A percentile compares a stretch with the other conserved stretches of the same genome.
phyloP scores from a whole-genome alignment of 1,140 invertebrate genomes.

The Zaprionus capensis region DNA sequence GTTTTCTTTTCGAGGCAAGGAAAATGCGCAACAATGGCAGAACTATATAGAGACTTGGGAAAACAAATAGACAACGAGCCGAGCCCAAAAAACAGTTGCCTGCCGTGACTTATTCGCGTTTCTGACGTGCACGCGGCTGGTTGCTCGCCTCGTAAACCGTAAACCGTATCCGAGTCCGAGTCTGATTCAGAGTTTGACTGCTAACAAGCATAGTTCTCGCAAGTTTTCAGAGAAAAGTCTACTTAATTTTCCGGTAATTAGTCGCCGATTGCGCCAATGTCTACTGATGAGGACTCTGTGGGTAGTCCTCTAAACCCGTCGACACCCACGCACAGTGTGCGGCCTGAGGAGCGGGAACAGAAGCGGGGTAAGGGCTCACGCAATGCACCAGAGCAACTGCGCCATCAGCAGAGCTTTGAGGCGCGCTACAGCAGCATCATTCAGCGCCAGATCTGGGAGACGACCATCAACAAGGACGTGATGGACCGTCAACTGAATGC shows the following conservation, averaged over 20 bases:
- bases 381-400: conserved; percentile 51
- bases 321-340: conserved; percentile 37
- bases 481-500: conserved; percentile 73
- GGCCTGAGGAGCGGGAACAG: conserved; percentile 20
- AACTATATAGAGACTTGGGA: conserved; percentile 42
- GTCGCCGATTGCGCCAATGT: conserved; percentile 46
- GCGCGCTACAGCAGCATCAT: conserved; percentile 76
- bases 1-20: conserved; percentile 39
- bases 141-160: conserved; percentile 27
- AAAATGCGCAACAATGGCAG: conserved; percentile 73
- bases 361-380: conserved; percentile 37
- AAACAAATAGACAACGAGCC: conserved; percentile 43
- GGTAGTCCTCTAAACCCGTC: conserved; percentile 63
- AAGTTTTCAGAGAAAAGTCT: conserved; percentile 5
- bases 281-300: conserved; percentile 65
- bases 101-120: conserved; percentile 80
- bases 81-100: conserved; percentile 28
- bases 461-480: conserved; percentile 75
- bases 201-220: conserved; percentile 57
- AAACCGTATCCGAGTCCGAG: neutral
- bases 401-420: conserved; percentile 79
- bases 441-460: conserved; percentile 79
- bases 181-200: conserved; percentile 6
- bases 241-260: conserved; percentile 78
- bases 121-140: conserved; percentile 61